These are phyloP conservation scores for Rattus rattus DNA, from an alignment of 2,113 vertebrate species.

Conservation along the genomic window DNA sequence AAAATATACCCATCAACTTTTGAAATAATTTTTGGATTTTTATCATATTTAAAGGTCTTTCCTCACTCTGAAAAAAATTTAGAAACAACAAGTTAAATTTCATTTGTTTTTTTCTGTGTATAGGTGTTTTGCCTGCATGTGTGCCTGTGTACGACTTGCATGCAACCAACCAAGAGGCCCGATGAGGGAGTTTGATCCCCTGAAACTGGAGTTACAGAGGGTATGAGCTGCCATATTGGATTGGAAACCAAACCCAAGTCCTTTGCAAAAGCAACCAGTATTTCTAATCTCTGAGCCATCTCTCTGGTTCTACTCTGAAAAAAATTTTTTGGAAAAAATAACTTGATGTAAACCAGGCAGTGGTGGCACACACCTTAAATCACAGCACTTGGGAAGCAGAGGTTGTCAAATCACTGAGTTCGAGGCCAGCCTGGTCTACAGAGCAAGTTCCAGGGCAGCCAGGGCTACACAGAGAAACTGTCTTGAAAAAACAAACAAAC, in stretches of 20 bases:
- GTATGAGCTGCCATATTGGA: not conserved
- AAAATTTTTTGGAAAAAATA: not conserved
- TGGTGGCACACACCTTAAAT: too few species aligned
- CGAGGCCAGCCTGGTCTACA: not conserved
- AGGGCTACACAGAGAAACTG: not conserved
- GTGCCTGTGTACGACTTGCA: not conserved
- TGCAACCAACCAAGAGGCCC: not conserved
- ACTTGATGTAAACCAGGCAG: not conserved
- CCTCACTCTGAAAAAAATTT: not conserved
- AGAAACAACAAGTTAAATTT: not conserved
- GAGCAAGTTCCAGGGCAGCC: not conserved
- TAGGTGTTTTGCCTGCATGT: not conserved
- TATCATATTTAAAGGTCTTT: not conserved
- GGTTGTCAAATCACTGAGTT: not conserved
- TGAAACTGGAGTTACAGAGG: not conserved
- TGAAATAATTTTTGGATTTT: not conserved
- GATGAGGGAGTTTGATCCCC: not conserved
- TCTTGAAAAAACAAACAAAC: too few species aligned
- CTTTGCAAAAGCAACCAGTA: not conserved
- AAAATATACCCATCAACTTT: not conserved
- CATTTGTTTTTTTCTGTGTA: not conserved
- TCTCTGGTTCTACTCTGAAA: not conserved
- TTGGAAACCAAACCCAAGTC: not conserved
- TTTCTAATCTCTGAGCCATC: not conserved
- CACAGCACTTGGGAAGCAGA: not conserved